phyloP scores from a whole-genome alignment of 1,140 invertebrate species.

The Drepana arcuata region DNA sequence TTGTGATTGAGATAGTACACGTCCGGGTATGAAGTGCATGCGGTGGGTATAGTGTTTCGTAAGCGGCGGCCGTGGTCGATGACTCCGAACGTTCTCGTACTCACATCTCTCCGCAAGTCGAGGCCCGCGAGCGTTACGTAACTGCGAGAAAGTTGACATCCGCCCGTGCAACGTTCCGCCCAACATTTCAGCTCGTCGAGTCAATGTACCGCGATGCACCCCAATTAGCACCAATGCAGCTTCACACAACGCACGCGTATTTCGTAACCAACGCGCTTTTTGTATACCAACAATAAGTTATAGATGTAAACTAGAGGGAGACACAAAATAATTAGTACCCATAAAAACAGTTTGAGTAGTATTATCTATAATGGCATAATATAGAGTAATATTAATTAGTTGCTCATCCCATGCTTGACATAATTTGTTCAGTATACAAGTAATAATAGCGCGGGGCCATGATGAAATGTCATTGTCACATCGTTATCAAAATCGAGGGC shows the following conservation, averaged over 20 bases:
- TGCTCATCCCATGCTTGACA: too few species aligned
- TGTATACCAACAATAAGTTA: too few species aligned
- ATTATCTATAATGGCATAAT: too few species aligned
- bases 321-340: too few species aligned
- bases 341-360: too few species aligned
- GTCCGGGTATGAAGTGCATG: constrained; percentile 31
- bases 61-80: constrained; percentile 62
- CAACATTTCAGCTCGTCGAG: constrained; percentile 21
- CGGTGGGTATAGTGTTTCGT: constrained; percentile 44
- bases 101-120: constrained; percentile 53
- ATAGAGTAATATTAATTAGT: too few species aligned
- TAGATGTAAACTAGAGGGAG: too few species aligned
- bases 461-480: constrained; percentile 64
- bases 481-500: constrained; percentile 57
- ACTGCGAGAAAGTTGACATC: constrained; percentile 67
- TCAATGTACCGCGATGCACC: constrained; percentile 20
- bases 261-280: too few species aligned
- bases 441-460: constrained; percentile 13
- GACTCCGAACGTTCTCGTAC: constrained; percentile 67
- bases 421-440: too few species aligned
- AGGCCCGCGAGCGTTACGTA: constrained; percentile 64
- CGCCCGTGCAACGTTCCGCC: constrained; percentile 22
- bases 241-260: too few species aligned
- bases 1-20: constrained; percentile 5
- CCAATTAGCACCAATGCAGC: constrained; percentile 17